These are phyloP conservation scores for Danio kyathit DNA, from an alignment of 2,797 vertebrate genomes.

Conservation along the genomic window DNA sequence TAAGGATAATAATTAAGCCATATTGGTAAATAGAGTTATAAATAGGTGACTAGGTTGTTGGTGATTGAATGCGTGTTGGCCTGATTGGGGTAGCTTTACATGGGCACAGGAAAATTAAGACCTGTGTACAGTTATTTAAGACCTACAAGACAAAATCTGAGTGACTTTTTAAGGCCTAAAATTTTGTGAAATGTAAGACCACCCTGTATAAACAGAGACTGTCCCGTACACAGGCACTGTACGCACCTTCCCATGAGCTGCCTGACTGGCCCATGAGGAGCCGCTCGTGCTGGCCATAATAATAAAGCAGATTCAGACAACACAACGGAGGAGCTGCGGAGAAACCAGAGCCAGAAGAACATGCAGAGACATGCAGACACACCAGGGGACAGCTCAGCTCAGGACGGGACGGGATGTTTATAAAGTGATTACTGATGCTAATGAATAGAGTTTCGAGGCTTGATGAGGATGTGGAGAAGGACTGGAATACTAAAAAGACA, in stretches of 20 bases:
- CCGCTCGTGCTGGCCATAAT: slow-evolving; percentile 65
- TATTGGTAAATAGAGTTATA: too few species aligned
- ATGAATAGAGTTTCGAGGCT: not conserved
- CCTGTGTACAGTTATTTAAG: too few species aligned
- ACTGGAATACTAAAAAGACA: not conserved
- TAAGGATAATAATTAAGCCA: too few species aligned
- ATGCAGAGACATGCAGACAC: slow-evolving; percentile 48
- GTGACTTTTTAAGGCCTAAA: too few species aligned
- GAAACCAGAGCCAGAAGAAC: slow-evolving; percentile 60
- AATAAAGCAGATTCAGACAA: slow-evolving; percentile 69
- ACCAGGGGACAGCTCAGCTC: not conserved
- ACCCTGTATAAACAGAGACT: slow-evolving; percentile 7
- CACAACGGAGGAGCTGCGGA: slow-evolving; percentile 65
- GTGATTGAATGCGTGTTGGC: too few species aligned
- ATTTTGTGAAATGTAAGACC: too few species aligned
- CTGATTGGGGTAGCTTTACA: too few species aligned
- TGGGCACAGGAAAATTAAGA: too few species aligned
- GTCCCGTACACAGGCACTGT: slow-evolving; percentile 31
- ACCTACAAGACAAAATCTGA: too few species aligned
- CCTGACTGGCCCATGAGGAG: slow-evolving; percentile 62
- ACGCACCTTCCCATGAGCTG: slow-evolving; percentile 66
- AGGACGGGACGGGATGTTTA: not conserved
- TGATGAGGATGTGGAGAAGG: slow-evolving; percentile 7
- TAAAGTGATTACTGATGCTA: slow-evolving; percentile 8
- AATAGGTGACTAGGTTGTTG: too few species aligned